These are phyloP conservation scores for Parazoanthus darwini DNA, from an alignment of 92 coral and sea anemone species.

Conservation along the genomic window DNA sequence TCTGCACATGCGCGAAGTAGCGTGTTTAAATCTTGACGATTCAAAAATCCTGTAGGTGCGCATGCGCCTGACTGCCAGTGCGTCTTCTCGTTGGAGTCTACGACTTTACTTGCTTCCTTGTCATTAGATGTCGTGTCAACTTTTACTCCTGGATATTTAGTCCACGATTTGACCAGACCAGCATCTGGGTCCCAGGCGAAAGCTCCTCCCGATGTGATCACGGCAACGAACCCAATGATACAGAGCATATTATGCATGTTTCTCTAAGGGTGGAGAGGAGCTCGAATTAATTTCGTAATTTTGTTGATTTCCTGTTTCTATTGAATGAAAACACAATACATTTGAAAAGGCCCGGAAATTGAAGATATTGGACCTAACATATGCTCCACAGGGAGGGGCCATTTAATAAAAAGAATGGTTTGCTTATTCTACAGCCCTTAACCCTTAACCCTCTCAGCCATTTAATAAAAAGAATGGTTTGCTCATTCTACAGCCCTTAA, in stretches of 20 bases:
- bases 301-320: too few relatives aligned
- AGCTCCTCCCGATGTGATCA: not conserved
- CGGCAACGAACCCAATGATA: not conserved
- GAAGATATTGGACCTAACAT: too few relatives aligned
- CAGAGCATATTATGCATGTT: not conserved
- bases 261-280: too few relatives aligned
- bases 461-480: too few relatives aligned
- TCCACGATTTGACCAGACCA: constrained; percentile 17
- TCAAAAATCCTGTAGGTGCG: not conserved
- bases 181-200: constrained; percentile 19
- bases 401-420: too few relatives aligned
- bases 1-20: constrained; percentile 16
- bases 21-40: constrained; percentile 2
- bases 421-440: too few relatives aligned
- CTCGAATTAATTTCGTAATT: too few relatives aligned
- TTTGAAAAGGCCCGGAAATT: too few relatives aligned
- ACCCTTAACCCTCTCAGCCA: too few relatives aligned
- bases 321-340: too few relatives aligned
- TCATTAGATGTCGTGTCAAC: not conserved
- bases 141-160: constrained; percentile 11
- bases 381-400: too few relatives aligned
- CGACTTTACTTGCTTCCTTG: not conserved
- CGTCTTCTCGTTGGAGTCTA: constrained; percentile 15
- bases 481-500: too few relatives aligned
- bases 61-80: constrained; percentile 31